Base-by-base conservation (phyloP, 2,113 vertebrate genomes). In the Datnioides undecimradiatus region DNA sequence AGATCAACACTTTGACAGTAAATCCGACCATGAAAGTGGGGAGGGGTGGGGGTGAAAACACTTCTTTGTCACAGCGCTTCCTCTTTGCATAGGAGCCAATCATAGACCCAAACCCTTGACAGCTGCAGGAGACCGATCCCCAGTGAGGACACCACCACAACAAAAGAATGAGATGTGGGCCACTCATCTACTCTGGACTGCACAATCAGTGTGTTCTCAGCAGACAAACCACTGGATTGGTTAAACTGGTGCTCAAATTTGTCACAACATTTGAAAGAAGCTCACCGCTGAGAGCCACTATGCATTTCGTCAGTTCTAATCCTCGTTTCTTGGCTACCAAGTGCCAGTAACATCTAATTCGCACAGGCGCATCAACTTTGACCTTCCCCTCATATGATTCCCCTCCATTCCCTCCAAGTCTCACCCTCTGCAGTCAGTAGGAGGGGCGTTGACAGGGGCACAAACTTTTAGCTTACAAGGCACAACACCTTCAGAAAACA, bases 1-100 rank as follows among this genome's bases (percentile, higher is more conserved):
- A 78, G 77, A 87, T 88, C 86, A 87, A 57, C 65, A 79, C 79
- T 89, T 64, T 84, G 85, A 88, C 85, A 88, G 87, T 83, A 85
- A 89, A 87, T 76, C 69, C 57, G n/a, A 77, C 69, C 75, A 72
- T 86, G 83, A 84, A 88, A 73, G n/a, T n/a, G n/a, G n/a, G n/a
- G n/a, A n/a, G n/a, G n/a, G n/a, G n/a, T n/a, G 41, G 40, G 14
- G 19, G 54, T 14, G 36, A 41, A 64, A 73, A 79, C 62, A 41
- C 80, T 83, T 66, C 9, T 62, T 59, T 45, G 63, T 64, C 52
- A 54, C 43, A 75, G 66, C 31, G 60, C 79, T 66, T 84, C 48
- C 46, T 55, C 76, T 76, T 71, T 88, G 63, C 36, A 69, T 49
- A n/a, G 55, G 31, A 65, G 66, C 43, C 66, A 76, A 73, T 73